phyloP scores from a whole-genome alignment of 2,113 vertebrate genomes.

The Tinamus guttatus region DNA sequence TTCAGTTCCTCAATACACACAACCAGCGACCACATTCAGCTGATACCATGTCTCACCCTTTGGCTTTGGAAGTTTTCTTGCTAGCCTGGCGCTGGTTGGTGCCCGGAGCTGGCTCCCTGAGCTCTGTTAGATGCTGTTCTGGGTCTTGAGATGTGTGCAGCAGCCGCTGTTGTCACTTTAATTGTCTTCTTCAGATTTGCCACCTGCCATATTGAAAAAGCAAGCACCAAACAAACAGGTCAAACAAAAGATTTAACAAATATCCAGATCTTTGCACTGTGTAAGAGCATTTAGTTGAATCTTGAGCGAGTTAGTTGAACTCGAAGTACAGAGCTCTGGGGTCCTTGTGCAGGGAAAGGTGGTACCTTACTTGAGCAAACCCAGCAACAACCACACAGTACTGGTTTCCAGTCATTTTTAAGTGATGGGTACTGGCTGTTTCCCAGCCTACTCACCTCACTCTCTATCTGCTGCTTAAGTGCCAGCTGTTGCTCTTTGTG shows the following conservation, averaged over 20 bases:
- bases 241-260: background rate
- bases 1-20: background rate
- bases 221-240: background rate
- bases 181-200: slow-evolving; percentile 97
- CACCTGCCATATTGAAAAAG: slow-evolving; percentile 78
- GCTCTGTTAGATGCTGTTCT: slow-evolving; percentile 86
- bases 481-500: slow-evolving; percentile 95
- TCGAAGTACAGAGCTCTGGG: background rate
- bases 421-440: background rate
- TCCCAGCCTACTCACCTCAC: slow-evolving; percentile 82
- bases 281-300: background rate
- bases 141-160: slow-evolving; percentile 92
- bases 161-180: slow-evolving; percentile 92
- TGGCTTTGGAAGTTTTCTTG: slow-evolving; percentile 97
- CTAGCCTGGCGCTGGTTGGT: slow-evolving; percentile 84
- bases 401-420: background rate
- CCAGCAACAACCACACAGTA: background rate
- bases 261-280: background rate
- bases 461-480: slow-evolving; percentile 96
- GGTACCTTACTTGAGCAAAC: background rate
- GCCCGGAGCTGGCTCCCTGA: slow-evolving; percentile 78
- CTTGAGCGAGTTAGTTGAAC: background rate
- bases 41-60: slow-evolving; percentile 85
- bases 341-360: background rate
- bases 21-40: fast-evolving